phyloP scores from a whole-genome alignment of 2,113 vertebrate species.

The Cettia cetti region DNA sequence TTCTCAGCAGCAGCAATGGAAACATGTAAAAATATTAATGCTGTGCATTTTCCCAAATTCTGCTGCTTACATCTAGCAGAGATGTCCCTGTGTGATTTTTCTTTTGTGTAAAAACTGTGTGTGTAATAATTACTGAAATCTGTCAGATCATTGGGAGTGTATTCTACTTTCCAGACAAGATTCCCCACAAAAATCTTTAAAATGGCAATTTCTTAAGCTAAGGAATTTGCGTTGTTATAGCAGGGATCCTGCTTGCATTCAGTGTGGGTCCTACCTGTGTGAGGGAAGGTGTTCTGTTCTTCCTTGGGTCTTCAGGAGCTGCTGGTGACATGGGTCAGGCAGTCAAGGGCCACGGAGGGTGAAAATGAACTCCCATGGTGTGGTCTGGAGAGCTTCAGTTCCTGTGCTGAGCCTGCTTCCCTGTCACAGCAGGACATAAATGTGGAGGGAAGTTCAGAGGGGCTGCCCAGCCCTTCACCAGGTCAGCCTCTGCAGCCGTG shows the following conservation, averaged over 20 bases:
- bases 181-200: neutral
- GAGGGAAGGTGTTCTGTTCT: neutral
- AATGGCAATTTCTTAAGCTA: neutral
- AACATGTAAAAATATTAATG: neutral
- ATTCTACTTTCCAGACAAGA: neutral
- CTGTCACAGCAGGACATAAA: neutral
- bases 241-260: neutral
- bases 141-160: neutral
- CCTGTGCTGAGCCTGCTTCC: neutral
- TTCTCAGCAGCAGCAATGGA: neutral
- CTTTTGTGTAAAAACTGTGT: neutral
- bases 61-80: neutral
- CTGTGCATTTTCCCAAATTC: neutral
- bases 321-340: neutral
- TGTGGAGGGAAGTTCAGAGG: neutral
- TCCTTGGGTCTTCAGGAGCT: neutral
- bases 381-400: neutral
- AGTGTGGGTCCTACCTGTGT: rapidly evolving
- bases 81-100: neutral
- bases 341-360: neutral
- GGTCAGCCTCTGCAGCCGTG: neutral
- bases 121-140: neutral
- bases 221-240: neutral
- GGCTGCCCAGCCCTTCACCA: neutral
- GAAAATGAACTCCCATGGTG: neutral